Evolutionary conservation across 1,140 invertebrate genomes (phyloP).

Genomic region (Drosophila erecta): DNA sequence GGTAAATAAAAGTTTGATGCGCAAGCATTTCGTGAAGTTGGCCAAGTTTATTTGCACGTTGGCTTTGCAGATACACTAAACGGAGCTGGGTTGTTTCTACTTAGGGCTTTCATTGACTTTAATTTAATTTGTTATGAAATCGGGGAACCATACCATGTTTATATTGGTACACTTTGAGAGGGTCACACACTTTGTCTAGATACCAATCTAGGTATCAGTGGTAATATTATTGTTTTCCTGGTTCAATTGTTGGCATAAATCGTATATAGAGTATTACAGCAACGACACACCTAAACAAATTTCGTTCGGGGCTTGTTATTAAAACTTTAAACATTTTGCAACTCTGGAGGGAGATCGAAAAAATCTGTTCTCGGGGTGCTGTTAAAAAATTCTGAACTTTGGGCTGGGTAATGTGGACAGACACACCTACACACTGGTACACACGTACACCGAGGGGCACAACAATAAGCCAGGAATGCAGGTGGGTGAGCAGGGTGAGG

Average conservation of each 20-base stretch:
- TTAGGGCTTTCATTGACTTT: not conserved
- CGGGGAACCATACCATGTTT: too few relatives aligned
- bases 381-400: conserved; percentile 22
- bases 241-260: not conserved
- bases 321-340: conserved; percentile 21
- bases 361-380: conserved; percentile 9
- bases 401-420: conserved; percentile 52
- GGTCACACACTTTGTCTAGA: too few relatives aligned
- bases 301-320: not conserved
- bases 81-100: not conserved
- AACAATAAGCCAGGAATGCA: conserved; percentile 69
- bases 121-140: not conserved
- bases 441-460: conserved; percentile 40
- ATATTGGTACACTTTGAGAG: too few relatives aligned
- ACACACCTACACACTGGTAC: conserved; percentile 62
- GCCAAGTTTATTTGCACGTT: conserved; percentile 40
- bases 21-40: conserved; percentile 23
- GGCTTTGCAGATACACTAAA: conserved; percentile 6
- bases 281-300: not conserved
- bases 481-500: not conserved
- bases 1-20: conserved; percentile 59
- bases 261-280: conserved; percentile 2
- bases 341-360: conserved; percentile 9
- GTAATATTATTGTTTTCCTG: too few relatives aligned
- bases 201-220: too few relatives aligned